Conservation (phyloP, 2,888 invertebrate species). For the Melanotus villosus region DNA sequence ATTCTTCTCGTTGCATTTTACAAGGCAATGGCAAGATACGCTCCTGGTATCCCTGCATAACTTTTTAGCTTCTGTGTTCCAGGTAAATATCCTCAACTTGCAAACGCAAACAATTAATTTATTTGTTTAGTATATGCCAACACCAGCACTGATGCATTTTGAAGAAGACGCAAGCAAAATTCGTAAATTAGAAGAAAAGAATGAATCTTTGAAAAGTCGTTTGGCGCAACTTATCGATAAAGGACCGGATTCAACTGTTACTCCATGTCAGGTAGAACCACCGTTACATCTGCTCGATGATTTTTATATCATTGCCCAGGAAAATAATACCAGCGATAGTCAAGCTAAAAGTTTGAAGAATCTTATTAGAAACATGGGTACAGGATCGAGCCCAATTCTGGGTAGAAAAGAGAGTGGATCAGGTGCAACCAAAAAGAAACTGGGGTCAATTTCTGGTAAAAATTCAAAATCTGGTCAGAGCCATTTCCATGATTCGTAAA, state of each 20-base stretch:
- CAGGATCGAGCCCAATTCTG: conserved; percentile 84
- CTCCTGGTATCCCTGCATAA: conserved; percentile 92
- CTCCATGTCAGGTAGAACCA: conserved; percentile 78
- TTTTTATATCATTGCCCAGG: conserved; percentile 91
- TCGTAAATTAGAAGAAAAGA: conserved; percentile 87
- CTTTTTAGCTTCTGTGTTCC: conserved; percentile 90
- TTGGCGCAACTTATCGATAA: conserved; percentile 70
- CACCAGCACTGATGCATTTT: conserved; percentile 87
- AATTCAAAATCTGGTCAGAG: conserved; percentile 29
- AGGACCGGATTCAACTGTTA: conserved; percentile 66
- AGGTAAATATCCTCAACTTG: conserved; percentile 66
- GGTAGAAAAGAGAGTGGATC: conserved; percentile 74
- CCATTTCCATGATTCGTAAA: conserved; percentile 30
- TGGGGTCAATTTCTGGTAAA: conserved; percentile 40
- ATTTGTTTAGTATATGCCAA: conserved; percentile 81
- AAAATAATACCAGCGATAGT: conserved; percentile 72
- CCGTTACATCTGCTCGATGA: conserved; percentile 90
- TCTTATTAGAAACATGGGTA: conserved; percentile 86
- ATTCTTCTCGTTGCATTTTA: conserved; percentile 89
- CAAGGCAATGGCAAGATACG: conserved; percentile 96
- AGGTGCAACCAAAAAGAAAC: conserved; percentile 70
- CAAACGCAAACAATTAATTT: conserved; percentile 12
- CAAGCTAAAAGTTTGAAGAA: conserved; percentile 85
- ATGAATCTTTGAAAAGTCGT: conserved; percentile 77
- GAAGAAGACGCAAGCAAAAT: conserved; percentile 89